These are phyloP conservation scores for Chaetodon trifasciatus DNA, from an alignment of 2,797 vertebrate genomes.

Conservation along the genomic window DNA sequence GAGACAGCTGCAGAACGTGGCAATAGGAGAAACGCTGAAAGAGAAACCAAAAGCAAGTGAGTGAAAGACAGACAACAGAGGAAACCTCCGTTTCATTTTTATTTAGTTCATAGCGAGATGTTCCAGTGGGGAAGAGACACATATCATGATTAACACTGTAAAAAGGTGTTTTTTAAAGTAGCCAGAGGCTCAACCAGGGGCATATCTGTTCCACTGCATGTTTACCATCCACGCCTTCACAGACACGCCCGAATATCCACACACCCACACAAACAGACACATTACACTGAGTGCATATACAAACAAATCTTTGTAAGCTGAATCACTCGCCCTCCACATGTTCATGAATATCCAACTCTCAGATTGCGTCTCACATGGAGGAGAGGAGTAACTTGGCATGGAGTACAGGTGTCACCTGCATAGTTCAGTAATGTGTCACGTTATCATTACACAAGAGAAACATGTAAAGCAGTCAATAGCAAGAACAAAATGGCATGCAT, in stretches of 20 bases:
- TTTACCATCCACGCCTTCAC: background rate
- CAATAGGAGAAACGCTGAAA: background rate
- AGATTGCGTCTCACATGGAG: background rate
- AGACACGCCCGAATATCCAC: background rate
- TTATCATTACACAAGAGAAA: background rate
- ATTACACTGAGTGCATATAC: background rate
- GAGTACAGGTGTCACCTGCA: constrained; percentile 2
- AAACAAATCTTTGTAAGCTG: background rate
- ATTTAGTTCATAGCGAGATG: constrained; percentile 25
- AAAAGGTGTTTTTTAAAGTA: constrained; percentile 8
- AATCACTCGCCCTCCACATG: background rate
- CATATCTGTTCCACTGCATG: background rate
- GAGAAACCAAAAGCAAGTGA: background rate
- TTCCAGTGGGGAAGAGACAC: constrained; percentile 4
- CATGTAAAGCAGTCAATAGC: background rate
- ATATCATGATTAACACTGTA: constrained; percentile 9
- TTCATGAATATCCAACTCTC: background rate
- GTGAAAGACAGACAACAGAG: background rate
- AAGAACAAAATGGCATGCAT: constrained; percentile 50
- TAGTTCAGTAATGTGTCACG: constrained; percentile 10
- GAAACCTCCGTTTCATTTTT: constrained; percentile 7
- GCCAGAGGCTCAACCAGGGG: background rate
- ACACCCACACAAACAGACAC: background rate
- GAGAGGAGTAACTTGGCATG: background rate
- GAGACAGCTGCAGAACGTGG: background rate